Conservation (phyloP, 2,888 invertebrate species). For the Rhorus exstirpatorius region DNA sequence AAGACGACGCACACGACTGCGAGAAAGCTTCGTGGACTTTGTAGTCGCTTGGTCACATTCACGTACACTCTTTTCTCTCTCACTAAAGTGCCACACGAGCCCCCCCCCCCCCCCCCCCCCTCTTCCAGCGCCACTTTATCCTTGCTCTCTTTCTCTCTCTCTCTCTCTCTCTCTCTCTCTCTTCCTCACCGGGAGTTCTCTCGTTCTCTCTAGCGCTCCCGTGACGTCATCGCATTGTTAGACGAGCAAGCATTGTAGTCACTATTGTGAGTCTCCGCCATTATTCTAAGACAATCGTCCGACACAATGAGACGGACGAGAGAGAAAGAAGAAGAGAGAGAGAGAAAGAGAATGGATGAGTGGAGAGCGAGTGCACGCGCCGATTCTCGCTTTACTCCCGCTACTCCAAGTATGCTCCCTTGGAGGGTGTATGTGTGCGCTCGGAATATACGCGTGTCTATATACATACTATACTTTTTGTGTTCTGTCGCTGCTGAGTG, state of each 20-base stretch:
- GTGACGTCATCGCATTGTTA: conserved; percentile 86
- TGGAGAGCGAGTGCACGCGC: conserved; percentile 72
- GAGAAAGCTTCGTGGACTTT: conserved; percentile 17
- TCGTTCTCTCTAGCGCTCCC: conserved; percentile 70
- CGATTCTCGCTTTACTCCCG: conserved; percentile 67
- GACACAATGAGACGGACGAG: conserved; percentile 85
- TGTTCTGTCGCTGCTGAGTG: conserved; percentile 57
- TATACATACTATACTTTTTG: no score
- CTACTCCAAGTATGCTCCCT: conserved; percentile 42
- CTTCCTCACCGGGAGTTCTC: conserved; percentile 25
- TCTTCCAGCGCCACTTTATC: not conserved
- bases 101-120: conserved; percentile 53
- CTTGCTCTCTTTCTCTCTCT: not conserved
- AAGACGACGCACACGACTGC: not conserved
- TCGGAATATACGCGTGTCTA: not conserved
- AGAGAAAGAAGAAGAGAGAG: conserved; percentile 80
- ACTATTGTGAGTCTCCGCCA: conserved; percentile 86
- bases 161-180: not conserved
- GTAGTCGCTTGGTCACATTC: conserved; percentile 80
- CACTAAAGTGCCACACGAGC: conserved; percentile 55
- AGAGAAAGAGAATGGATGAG: conserved; percentile 81
- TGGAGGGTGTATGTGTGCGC: conserved; percentile 37
- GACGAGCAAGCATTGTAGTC: conserved; percentile 86
- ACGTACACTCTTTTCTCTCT: conserved; percentile 42
- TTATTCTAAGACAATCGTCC: conserved; percentile 86